Base-by-base conservation (phyloP, 1,140 invertebrate genomes). In the Pygmarrhopalites habei region DNA sequence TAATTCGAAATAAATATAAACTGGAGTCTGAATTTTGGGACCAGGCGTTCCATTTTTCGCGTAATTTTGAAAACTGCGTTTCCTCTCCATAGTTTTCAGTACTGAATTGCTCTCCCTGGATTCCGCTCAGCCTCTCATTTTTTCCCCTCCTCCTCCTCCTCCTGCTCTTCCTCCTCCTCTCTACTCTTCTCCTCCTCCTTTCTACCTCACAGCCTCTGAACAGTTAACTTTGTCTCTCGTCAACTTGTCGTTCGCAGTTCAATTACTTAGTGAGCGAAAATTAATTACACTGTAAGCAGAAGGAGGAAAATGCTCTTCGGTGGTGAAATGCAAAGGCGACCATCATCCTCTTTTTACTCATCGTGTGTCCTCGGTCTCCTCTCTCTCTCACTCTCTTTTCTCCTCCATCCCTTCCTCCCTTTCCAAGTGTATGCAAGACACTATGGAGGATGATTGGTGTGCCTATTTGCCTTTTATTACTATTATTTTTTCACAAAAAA, bases 401-500 rank as follows among this genome's bases (percentile, higher is more conserved):
- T 60, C 52, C 44, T 64, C 41, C 28, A 60, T 52, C 23, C 44
- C 25, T n/a, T 32, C 51, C 5, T 47, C 23, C n/a, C n/a, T n/a
- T n/a, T n/a, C n/a, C n/a, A n/a, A n/a, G n/a, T n/a, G n/a, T n/a
- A n/a, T n/a, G n/a, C n/a, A n/a, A 52, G 49, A 55, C 47, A 63
- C 49, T 51, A n/a, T n/a, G n/a, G 64, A 29, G 64, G 65, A 69
- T 69, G 68, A 69, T 69, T 69, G 65, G 68, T 70, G 65, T 65
- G 67, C 56, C 64, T 62, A 67, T 67, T 70, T 67, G 60, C 65
- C 65, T 70, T 70, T 70, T 70, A 69, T 69, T 69, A 67, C 68
- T 70, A 70, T 70, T 67, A 67, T 70, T 65, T 70, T 67, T 66
- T 60, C 64, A 26, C 10, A 23, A 64, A 66, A 66, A 63, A 69